A percentile compares a stretch with the other conserved stretches of the same genome.
Conservation (phyloP, 2,113 vertebrate genomes). For the Aspiorhynchus laticeps region DNA sequence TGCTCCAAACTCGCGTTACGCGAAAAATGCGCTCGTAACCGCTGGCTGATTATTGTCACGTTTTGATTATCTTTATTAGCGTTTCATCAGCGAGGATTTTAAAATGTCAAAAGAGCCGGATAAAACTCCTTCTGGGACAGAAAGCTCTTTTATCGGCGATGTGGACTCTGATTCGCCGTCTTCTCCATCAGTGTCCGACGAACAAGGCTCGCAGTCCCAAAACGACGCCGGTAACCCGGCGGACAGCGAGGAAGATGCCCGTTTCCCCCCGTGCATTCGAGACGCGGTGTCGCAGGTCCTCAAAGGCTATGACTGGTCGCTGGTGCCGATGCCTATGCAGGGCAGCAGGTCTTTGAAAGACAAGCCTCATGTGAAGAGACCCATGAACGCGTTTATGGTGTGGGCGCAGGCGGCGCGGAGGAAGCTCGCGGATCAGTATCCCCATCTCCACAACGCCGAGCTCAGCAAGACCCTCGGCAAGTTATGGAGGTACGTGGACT, state of each 20-base stretch:
- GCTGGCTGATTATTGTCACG: background rate
- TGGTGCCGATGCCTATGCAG: conserved; percentile 94
- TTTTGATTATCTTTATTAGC: background rate
- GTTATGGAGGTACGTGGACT: conserved; percentile 90
- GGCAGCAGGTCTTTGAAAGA: conserved; percentile 87
- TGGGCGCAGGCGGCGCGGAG: conserved; percentile 92
- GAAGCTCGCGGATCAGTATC: conserved; percentile 94
- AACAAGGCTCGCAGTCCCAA: conserved; percentile 44
- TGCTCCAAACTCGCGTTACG: background rate
- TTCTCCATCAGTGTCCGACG: conserved; percentile 76
- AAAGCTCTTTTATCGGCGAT: conserved; percentile 76
- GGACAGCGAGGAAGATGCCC: conserved; percentile 78
- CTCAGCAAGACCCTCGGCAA: conserved; percentile 98
- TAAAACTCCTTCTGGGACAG: conserved; percentile 78
- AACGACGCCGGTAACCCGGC: conserved; percentile 70
- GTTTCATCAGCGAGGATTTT: background rate
- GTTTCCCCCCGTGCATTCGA: conserved; percentile 95
- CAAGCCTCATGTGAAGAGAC: conserved; percentile 90
- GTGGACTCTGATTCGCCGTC: conserved; percentile 76
- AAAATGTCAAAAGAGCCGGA: conserved; percentile 75
- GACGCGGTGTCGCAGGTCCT: conserved; percentile 98
- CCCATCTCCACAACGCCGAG: conserved; percentile 94
- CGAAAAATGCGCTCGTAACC: background rate
- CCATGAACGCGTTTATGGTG: conserved; percentile 88
- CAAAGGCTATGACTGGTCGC: conserved; percentile 97